Evolutionary conservation across 1,140 invertebrate species (phyloP).

Genomic region (Patella vulgata): DNA sequence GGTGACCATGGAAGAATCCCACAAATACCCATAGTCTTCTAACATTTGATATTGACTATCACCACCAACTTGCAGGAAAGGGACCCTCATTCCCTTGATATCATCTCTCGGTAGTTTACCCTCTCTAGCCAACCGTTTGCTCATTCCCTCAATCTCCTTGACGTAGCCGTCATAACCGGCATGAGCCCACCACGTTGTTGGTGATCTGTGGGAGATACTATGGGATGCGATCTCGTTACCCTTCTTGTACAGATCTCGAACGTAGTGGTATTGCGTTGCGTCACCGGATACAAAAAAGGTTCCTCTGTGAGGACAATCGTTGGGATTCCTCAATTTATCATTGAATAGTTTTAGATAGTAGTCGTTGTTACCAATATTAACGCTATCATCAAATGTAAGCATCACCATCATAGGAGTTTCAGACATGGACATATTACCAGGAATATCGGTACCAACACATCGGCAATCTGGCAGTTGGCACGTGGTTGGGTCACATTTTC

Average conservation of each 20-base stretch:
- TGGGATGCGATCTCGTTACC: slow-evolving; percentile 85
- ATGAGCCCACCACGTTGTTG: slow-evolving; percentile 42
- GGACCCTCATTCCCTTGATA: slow-evolving; percentile 42
- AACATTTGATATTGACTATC: slow-evolving; percentile 76
- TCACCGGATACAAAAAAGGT: slow-evolving; percentile 87
- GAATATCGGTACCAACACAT: slow-evolving; percentile 72
- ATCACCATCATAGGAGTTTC: slow-evolving; percentile 92
- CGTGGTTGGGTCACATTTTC: slow-evolving; percentile 26
- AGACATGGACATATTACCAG: slow-evolving; percentile 71
- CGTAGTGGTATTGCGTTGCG: slow-evolving; percentile 82
- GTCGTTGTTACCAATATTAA: slow-evolving; percentile 97
- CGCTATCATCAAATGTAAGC: slow-evolving; percentile 95
- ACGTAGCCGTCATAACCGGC: slow-evolving; percentile 38
- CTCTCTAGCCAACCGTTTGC: slow-evolving; percentile 25
- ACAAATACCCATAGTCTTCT: slow-evolving; percentile 33
- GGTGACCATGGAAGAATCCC: slow-evolving; percentile 48
- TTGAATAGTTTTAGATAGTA: slow-evolving; percentile 35
- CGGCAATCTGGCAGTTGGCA: slow-evolving; percentile 38
- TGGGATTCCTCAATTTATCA: slow-evolving; percentile 77
- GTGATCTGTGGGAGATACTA: slow-evolving; percentile 69
- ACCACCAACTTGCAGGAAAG: slow-evolving; percentile 44
- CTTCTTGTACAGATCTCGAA: slow-evolving; percentile 82
- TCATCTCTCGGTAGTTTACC: slow-evolving; percentile 28
- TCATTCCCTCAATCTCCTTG: slow-evolving; percentile 41
- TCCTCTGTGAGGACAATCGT: slow-evolving; percentile 80